Percentiles rank a stretch among this genome's conserved stretches.
phyloP scores from a whole-genome alignment of 2,888 invertebrate species.

The Aporophyla nigra region DNA sequence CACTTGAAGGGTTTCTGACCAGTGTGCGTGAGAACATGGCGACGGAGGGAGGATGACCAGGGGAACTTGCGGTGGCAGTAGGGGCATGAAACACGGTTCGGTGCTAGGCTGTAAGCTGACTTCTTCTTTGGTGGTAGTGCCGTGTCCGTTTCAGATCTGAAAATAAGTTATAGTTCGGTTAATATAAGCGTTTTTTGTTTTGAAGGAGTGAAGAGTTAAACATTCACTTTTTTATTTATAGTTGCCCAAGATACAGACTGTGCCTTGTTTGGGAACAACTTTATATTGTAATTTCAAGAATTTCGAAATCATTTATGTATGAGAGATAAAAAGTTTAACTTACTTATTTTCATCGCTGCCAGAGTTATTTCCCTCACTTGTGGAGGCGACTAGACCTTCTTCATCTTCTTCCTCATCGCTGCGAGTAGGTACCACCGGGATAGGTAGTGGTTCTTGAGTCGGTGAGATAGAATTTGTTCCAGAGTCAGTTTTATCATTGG shows the following conservation, averaged over 20 bases:
- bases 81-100: constrained; percentile 98
- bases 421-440: constrained; percentile 92
- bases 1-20: constrained; percentile 99
- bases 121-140: constrained; percentile 94
- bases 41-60: constrained; percentile 98
- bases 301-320: background rate
- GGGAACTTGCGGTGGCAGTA: constrained; percentile 98
- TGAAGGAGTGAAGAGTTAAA: too few species aligned
- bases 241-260: background rate
- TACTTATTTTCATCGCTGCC: constrained; percentile 95
- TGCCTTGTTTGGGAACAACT: background rate
- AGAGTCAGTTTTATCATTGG: constrained; percentile 86
- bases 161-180: constrained; percentile 65
- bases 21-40: constrained; percentile 98
- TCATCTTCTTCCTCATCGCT: constrained; percentile 93
- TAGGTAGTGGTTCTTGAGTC: constrained; percentile 94
- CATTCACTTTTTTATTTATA: too few species aligned
- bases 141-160: constrained; percentile 93
- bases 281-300: background rate
- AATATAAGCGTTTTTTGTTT: background rate
- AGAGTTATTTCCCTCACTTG: constrained; percentile 95
- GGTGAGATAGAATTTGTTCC: constrained; percentile 80
- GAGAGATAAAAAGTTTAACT: constrained; percentile 71
- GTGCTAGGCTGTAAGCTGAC: constrained; percentile 98
- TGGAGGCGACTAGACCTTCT: constrained; percentile 95